phyloP scores from a whole-genome alignment of 2,888 invertebrate species.

The Platynereis dumerilii region DNA sequence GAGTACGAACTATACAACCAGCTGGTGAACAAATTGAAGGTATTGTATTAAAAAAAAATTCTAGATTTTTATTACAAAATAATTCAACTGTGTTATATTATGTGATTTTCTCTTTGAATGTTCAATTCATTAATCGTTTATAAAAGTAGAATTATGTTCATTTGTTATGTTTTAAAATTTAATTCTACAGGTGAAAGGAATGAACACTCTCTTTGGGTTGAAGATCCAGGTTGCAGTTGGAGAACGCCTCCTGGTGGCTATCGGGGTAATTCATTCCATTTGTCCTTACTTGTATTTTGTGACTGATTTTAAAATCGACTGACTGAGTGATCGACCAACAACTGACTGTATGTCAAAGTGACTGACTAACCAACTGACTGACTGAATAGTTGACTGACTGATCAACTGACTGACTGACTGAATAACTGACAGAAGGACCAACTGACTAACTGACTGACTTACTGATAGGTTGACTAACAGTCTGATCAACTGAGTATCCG shows the following conservation, averaged over 20 bases:
- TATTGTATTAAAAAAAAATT: conserved; percentile 59
- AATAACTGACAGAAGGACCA: no score
- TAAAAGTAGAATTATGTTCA: conserved; percentile 1
- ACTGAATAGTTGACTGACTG: no score
- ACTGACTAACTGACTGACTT: no score
- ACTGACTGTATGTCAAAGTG: no score
- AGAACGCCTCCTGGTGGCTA: conserved; percentile 84
- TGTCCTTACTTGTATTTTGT: no score
- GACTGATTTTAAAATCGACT: no score
- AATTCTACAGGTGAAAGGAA: conserved; percentile 75
- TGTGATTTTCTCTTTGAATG: no score
- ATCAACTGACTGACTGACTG: no score
- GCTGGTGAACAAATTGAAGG: conserved; percentile 83
- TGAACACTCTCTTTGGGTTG: conserved; percentile 91
- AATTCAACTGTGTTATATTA: neutral
- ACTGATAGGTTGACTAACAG: neutral
- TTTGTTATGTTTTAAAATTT: neutral
- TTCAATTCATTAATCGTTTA: no score
- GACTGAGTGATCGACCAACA: no score
- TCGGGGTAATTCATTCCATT: conserved; percentile 69
- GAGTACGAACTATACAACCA: conserved; percentile 95
- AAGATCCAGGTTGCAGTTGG: conserved; percentile 82
- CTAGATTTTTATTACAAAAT: neutral
- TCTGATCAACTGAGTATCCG: neutral
- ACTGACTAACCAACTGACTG: no score